These are phyloP conservation scores for Whitmania pigra DNA, from an alignment of 1,140 invertebrate species.

Conservation along the genomic window DNA sequence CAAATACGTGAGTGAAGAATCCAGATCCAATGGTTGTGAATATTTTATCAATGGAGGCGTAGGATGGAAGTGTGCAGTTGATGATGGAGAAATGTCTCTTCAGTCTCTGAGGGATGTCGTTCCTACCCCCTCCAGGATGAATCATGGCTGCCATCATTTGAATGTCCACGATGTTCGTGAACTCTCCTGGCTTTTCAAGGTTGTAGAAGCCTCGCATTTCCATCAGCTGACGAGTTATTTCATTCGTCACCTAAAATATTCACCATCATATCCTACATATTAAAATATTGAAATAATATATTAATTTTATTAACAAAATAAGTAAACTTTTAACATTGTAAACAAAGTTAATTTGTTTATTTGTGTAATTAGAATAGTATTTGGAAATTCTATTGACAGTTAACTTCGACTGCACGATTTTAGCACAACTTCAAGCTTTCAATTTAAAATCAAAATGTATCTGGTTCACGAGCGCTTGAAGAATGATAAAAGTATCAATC, in stretches of 20 bases:
- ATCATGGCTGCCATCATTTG: constrained; percentile 89
- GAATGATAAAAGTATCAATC: too few species aligned
- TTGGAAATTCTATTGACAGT: too few species aligned
- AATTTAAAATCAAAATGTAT: too few species aligned
- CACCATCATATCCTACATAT: not conserved
- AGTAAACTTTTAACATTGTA: too few species aligned
- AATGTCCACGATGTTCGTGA: constrained; percentile 71
- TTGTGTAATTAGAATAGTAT: too few species aligned
- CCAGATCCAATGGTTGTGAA: constrained; percentile 50
- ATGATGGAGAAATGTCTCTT: constrained; percentile 89
- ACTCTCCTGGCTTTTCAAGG: constrained; percentile 90
- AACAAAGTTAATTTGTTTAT: not conserved
- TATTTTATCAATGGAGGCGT: constrained; percentile 71
- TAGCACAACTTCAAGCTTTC: too few species aligned
- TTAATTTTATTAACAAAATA: too few species aligned
- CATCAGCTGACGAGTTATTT: constrained; percentile 89
- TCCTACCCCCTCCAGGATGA: constrained; percentile 72
- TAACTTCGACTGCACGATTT: too few species aligned
- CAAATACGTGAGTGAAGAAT: constrained; percentile 35
- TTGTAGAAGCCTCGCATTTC: constrained; percentile 94
- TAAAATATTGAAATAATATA: too few species aligned
- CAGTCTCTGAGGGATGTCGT: constrained; percentile 81
- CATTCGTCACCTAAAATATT: constrained; percentile 58
- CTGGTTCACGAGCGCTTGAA: too few species aligned
- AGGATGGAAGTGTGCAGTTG: constrained; percentile 79